These are phyloP conservation scores for Cinclus mexicanus DNA, from an alignment of 2,113 vertebrate genomes.

Conservation along the genomic window DNA sequence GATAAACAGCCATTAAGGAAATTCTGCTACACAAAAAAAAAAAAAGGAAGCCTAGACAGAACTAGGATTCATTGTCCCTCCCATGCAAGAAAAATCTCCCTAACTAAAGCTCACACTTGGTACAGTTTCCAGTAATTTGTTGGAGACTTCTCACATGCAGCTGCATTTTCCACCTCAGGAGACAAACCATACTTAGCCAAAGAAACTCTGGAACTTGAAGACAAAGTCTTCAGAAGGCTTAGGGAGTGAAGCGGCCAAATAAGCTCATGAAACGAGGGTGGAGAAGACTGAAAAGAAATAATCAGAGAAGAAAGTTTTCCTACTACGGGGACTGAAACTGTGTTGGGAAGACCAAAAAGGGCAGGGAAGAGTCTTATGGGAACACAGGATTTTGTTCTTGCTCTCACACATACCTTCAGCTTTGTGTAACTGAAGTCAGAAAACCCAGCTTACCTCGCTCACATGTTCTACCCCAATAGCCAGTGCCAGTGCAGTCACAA, in stretches of 20 bases:
- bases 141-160: not conserved
- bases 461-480: slow-evolving; percentile 92
- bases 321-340: not conserved
- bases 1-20: not conserved
- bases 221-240: not conserved
- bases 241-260: not conserved
- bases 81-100: not conserved
- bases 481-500: slow-evolving; percentile 93
- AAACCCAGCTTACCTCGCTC: slow-evolving; percentile 83
- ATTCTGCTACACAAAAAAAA: not conserved
- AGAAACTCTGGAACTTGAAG: not conserved
- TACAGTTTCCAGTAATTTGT: not conserved
- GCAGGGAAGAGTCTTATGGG: not conserved
- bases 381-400: not conserved
- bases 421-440: not conserved
- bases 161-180: not conserved
- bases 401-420: not conserved
- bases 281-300: not conserved
- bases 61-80: not conserved
- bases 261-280: not conserved
- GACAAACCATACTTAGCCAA: not conserved
- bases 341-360: not conserved
- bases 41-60: not conserved
- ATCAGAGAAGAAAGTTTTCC: not conserved
- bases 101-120: not conserved